Base-by-base conservation (phyloP, 2,888 invertebrate genomes). In the Argyra leucocephala region DNA sequence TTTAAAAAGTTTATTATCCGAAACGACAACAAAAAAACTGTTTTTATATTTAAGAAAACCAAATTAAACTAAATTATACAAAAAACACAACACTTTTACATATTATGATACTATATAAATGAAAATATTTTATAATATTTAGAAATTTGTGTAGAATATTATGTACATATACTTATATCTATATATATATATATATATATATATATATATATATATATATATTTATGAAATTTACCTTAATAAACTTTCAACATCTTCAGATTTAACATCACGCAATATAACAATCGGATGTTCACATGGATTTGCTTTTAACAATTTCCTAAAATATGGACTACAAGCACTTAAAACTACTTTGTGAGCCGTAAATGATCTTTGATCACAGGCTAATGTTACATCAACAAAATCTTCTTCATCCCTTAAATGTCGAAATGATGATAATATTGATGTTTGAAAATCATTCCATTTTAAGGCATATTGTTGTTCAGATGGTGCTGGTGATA, bases 361-460 rank as follows among this genome's bases (percentile, higher is more conserved):
- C 71, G 90, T 90, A 80, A 93, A 93, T 69, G 90, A 91, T 73
- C 89, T 88, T 73, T 89, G 88, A 76, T 93, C 93, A 83, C 93
- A 94, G 74, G 94, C 94, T 73, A 94, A 84, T 66, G 94, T 94
- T 74, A 93, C 93, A 80, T 94, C 94, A 67, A 93, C 92, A 81
- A 94, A 93, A 82, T 93, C 93, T 82, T 93, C 93, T 80, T 91
- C 90, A 78, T 93, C 93, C 69, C 91, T 84, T 74, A 94, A 83
- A 78, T 92, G 89, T 72, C 93, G 86, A 83, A 95, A 94, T 71
- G 93, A 92, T 71, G 89, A 90, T 74, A 93, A 85, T 81, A 94
- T 92, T 76, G 91, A 93, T 71, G 91, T 88, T 81, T 93, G 93
- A 83, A 93, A 94, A 82, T 94, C 93, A 81, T 94, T 94, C 94